Conservation (phyloP, 1,140 invertebrate genomes). For the Drosophila erecta region DNA sequence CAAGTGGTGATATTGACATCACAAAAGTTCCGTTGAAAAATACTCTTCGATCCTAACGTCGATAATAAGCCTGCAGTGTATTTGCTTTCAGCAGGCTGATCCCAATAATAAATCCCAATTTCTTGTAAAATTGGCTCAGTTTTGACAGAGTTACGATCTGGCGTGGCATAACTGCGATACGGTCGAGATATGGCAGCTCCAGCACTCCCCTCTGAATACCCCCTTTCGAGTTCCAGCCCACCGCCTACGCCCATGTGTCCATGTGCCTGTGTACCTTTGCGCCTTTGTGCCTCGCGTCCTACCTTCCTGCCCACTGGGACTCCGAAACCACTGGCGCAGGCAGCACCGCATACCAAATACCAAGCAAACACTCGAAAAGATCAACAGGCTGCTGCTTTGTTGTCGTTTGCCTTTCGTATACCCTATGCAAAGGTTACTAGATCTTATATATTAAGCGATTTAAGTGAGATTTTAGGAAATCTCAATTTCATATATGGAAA, state of each 20-base stretch:
- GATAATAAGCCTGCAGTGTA: background rate
- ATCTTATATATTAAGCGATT: too few species aligned
- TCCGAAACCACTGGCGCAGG: constrained; percentile 1
- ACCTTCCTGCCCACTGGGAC: constrained; percentile 6
- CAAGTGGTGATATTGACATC: background rate
- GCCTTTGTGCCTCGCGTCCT: constrained; percentile 8
- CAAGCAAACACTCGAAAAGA: constrained; percentile 53
- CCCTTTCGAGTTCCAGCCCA: constrained; percentile 14
- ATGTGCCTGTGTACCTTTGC: background rate
- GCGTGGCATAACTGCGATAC: constrained; percentile 12
- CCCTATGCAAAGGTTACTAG: background rate
- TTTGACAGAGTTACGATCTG: constrained; percentile 34
- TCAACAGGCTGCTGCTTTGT: constrained; percentile 50
- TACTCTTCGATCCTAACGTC: too few species aligned
- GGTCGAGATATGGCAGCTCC: constrained; percentile 7
- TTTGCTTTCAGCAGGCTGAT: constrained; percentile 16
- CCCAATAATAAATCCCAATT: constrained; percentile 1
- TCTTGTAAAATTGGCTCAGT: constrained; percentile 24
- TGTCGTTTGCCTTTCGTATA: constrained; percentile 19
- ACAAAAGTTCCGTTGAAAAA: too few species aligned
- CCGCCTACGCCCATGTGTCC: constrained; percentile 18
- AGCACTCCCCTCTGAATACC: background rate
- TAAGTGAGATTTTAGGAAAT: too few species aligned
- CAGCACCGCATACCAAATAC: constrained; percentile 20
- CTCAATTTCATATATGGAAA: too few species aligned